A percentile compares a stretch with the other conserved stretches of the same genome.
Evolutionary conservation across 2,888 invertebrate species (phyloP).

Genomic region (Kryphioiulus occultus): DNA sequence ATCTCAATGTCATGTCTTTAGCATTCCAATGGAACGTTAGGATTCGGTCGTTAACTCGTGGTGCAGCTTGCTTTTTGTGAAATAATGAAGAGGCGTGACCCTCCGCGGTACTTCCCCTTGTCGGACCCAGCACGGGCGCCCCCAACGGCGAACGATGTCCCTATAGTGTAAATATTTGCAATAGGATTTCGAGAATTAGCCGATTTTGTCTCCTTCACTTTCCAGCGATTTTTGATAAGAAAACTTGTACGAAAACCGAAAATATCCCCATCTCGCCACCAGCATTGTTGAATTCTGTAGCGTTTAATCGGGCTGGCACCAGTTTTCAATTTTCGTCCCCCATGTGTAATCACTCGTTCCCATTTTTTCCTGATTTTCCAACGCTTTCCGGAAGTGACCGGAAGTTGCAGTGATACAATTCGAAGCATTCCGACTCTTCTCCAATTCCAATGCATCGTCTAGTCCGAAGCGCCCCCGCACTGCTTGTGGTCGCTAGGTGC

Average conservation of each 20-base stretch:
- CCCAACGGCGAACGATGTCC: neutral
- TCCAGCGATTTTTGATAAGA: conserved; percentile 32
- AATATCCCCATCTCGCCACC: neutral
- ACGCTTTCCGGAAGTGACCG: neutral
- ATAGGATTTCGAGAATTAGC: conserved; percentile 36
- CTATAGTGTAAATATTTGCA: conserved; percentile 21
- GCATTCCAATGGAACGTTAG: too few species aligned
- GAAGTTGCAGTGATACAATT: conserved; percentile 2
- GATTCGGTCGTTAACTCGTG: neutral
- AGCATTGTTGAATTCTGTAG: neutral
- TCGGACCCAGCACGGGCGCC: neutral
- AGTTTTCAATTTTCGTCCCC: neutral
- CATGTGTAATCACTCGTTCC: neutral
- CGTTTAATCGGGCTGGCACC: conserved; percentile 12
- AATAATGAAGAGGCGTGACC: neutral
- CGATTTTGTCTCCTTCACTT: conserved; percentile 32
- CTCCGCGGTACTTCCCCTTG: neutral
- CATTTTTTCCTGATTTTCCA: neutral
- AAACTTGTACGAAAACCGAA: neutral
- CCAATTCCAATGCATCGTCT: too few species aligned
- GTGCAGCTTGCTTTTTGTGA: conserved; percentile 20
- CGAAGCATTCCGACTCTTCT: neutral
- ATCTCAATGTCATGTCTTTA: too few species aligned
- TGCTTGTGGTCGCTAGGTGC: neutral
- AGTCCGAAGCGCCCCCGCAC: too few species aligned